Evolutionary conservation across 2,888 invertebrate species (phyloP).

Genomic region (Perizoma flavofasciatum): DNA sequence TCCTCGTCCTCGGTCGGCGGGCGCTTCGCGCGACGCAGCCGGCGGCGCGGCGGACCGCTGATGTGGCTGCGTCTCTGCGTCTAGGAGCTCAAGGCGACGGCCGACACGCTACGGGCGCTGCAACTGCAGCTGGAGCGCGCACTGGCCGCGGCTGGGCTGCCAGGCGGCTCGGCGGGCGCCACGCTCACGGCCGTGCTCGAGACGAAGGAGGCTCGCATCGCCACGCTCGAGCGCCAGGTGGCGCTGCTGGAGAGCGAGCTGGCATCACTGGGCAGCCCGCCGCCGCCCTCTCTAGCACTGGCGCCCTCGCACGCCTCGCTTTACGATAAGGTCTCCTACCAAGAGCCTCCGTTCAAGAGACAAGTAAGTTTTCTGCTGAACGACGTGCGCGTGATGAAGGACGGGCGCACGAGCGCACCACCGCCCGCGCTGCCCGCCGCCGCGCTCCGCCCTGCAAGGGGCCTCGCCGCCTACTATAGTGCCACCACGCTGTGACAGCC

Average conservation of each 20-base stretch:
- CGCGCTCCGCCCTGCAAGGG: slow-evolving; percentile 46
- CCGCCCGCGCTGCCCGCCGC: slow-evolving; percentile 57
- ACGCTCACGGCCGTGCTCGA: slow-evolving; percentile 91
- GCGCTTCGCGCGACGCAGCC: slow-evolving; percentile 29
- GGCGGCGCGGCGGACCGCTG: slow-evolving; percentile 65
- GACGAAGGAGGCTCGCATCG: slow-evolving; percentile 94
- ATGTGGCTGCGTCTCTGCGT: slow-evolving; percentile 50
- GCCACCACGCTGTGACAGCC: slow-evolving; percentile 73
- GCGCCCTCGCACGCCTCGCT: slow-evolving; percentile 83
- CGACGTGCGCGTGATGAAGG: slow-evolving; percentile 91
- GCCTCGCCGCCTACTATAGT: slow-evolving; percentile 62
- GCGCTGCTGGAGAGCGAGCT: slow-evolving; percentile 91
- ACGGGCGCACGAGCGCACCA: slow-evolving; percentile 83
- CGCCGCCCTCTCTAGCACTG: slow-evolving; percentile 71
- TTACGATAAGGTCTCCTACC: slow-evolving; percentile 81
- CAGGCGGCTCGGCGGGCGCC: slow-evolving; percentile 83
- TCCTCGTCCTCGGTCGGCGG: slow-evolving; percentile 54
- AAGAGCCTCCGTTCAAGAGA: slow-evolving; percentile 87
- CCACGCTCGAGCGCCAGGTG: slow-evolving; percentile 93
- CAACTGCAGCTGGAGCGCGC: slow-evolving; percentile 91
- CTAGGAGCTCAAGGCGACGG: slow-evolving; percentile 92
- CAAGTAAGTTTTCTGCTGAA: slow-evolving; percentile 94
- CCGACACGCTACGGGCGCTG: slow-evolving; percentile 92
- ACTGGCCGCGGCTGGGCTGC: slow-evolving; percentile 85
- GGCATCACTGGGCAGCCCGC: slow-evolving; percentile 77